These are phyloP conservation scores for Furnarius figulus DNA, from an alignment of 2,113 vertebrate species.

Conservation along the genomic window DNA sequence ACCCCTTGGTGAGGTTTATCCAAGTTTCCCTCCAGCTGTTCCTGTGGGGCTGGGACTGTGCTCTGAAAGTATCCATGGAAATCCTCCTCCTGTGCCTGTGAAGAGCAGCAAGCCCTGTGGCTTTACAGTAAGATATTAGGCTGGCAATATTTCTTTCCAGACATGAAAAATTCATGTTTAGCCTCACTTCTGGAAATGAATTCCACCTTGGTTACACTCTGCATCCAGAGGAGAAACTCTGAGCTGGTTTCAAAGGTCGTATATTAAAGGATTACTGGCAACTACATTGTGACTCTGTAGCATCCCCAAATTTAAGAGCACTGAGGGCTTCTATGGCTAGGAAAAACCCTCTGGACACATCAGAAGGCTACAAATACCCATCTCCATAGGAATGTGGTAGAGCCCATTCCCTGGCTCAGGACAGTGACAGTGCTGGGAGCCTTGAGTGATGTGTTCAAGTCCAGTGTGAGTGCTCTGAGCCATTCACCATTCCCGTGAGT, in stretches of 20 bases:
- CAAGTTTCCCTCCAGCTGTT: neutral
- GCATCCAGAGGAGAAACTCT: neutral
- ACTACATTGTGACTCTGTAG: neutral
- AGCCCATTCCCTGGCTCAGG: neutral
- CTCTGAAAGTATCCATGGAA: neutral
- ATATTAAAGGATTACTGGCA: neutral
- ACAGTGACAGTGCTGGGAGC: neutral
- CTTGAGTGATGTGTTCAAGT: neutral
- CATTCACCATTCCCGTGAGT: neutral
- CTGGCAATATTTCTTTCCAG: neutral
- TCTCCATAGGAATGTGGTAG: accelerated
- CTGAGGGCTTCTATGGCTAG: neutral
- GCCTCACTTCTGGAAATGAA: neutral
- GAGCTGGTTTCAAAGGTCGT: neutral
- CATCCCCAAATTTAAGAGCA: neutral
- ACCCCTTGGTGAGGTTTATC: neutral
- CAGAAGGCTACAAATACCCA: neutral
- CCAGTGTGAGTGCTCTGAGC: neutral
- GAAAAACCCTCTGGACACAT: neutral
- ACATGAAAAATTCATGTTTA: neutral
- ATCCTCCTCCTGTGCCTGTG: neutral
- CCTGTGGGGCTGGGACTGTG: neutral
- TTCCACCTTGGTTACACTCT: neutral
- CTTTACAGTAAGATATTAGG: neutral
- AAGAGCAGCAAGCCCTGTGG: neutral